phyloP scores from a whole-genome alignment of 2,888 invertebrate genomes.

The Hypomecis atomaria region DNA sequence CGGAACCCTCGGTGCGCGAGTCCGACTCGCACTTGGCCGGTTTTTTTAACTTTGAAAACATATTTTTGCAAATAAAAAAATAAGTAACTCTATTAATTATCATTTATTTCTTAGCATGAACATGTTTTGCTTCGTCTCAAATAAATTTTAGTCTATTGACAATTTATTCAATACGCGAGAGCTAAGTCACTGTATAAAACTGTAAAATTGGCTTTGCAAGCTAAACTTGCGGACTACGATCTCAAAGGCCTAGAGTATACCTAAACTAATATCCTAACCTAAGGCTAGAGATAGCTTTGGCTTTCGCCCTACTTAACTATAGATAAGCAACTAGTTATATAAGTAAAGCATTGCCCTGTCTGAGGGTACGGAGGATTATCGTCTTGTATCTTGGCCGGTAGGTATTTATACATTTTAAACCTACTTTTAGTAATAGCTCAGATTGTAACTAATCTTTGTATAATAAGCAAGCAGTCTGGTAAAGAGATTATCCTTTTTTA shows the following conservation, averaged over 20 bases:
- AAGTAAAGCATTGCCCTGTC: not conserved
- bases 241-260: slow-evolving; percentile 27
- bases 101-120: not conserved
- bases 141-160: not conserved
- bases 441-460: slow-evolving; percentile 3
- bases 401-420: not conserved
- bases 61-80: too few species aligned
- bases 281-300: slow-evolving; percentile 11
- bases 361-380: not conserved
- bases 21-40: too few species aligned
- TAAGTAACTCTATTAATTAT: too few species aligned
- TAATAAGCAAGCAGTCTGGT: slow-evolving; percentile 14
- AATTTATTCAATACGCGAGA: not conserved
- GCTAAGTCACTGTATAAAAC: slow-evolving; percentile 12
- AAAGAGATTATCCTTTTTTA: slow-evolving; percentile 14
- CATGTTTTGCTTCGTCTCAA: too few species aligned
- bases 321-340: slow-evolving; percentile 1
- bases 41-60: too few species aligned
- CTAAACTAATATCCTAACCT: slow-evolving; percentile 24
- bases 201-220: slow-evolving; percentile 15
- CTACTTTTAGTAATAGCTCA: not conserved
- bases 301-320: slow-evolving; percentile 1
- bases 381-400: not conserved
- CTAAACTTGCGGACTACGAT: slow-evolving; percentile 23
- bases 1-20: too few species aligned